A percentile compares a stretch with the other conserved stretches of the same genome.
Conservation (phyloP, 2,797 vertebrate species). For the Gadopsis bispinosus region DNA sequence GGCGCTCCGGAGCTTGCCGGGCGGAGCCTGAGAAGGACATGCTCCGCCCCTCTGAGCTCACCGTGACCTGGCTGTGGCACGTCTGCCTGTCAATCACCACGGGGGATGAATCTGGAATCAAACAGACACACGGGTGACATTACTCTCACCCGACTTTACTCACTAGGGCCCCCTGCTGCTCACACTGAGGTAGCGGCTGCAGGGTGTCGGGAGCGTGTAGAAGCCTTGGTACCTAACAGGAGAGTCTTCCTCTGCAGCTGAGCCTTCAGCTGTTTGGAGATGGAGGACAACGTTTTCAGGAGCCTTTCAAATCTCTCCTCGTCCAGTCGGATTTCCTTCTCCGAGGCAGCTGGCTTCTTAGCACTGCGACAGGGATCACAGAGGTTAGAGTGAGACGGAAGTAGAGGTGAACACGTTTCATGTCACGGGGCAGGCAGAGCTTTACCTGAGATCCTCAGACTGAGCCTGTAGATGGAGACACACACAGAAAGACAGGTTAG, state of each 20-base stretch:
- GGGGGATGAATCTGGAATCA: slow-evolving; percentile 66
- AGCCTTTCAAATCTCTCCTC: slow-evolving; percentile 78
- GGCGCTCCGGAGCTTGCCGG: slow-evolving; percentile 39
- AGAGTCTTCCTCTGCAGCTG: slow-evolving; percentile 82
- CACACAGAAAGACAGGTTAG: slow-evolving; percentile 20
- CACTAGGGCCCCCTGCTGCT: neutral
- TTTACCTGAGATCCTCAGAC: slow-evolving; percentile 65
- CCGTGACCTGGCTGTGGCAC: slow-evolving; percentile 73
- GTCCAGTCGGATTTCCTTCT: slow-evolving; percentile 77
- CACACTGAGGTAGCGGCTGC: neutral
- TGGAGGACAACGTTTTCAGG: slow-evolving; percentile 73
- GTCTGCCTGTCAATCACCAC: slow-evolving; percentile 77
- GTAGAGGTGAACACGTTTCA: neutral
- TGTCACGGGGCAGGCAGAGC: neutral
- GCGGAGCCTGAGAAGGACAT: slow-evolving; percentile 60
- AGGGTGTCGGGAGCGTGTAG: neutral
- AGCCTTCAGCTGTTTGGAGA: slow-evolving; percentile 76
- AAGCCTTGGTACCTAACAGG: slow-evolving; percentile 73
- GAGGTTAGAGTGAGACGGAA: neutral
- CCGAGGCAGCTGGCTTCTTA: slow-evolving; percentile 72
- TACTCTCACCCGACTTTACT: neutral
- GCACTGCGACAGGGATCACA: slow-evolving; percentile 44
- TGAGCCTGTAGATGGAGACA: slow-evolving; percentile 48
- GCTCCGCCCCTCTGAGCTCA: slow-evolving; percentile 68
- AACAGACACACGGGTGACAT: neutral